Conservation (phyloP, 2,797 vertebrate genomes). For the Diglossa cyanea region DNA sequence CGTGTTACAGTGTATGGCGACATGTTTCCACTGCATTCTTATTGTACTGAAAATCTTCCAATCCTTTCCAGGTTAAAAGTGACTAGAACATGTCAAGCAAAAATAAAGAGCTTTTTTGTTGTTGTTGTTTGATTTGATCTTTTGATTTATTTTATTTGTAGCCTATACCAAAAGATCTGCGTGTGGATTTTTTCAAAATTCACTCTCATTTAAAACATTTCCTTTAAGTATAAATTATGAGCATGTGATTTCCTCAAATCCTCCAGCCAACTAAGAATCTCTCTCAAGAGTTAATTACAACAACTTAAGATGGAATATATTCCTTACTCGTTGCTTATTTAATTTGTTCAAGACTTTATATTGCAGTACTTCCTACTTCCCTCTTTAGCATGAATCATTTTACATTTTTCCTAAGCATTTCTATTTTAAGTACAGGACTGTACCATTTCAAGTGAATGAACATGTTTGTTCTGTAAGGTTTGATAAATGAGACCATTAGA, state of each 20-base stretch:
- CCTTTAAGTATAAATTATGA: neutral
- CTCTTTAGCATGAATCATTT: neutral
- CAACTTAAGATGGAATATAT: neutral
- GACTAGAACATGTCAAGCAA: fast-evolving
- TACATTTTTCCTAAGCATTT: neutral
- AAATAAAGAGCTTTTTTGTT: neutral
- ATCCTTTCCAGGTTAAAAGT: neutral
- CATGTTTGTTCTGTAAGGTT: conserved; percentile 13
- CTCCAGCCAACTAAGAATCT: neutral
- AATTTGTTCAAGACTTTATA: conserved; percentile 10
- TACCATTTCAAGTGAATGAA: neutral
- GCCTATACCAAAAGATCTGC: neutral
- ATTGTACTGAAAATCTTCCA: neutral
- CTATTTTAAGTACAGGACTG: neutral
- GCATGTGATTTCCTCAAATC: neutral
- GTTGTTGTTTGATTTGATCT: neutral
- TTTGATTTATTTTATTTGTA: neutral
- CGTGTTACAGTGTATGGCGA: neutral
- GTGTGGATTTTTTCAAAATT: neutral
- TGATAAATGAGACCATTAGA: conserved; percentile 56
- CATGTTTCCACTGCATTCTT: neutral
- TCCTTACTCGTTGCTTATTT: neutral
- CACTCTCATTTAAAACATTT: neutral
- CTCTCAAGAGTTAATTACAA: neutral
- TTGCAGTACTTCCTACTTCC: neutral